phyloP scores from a whole-genome alignment of 2,113 vertebrate species.

The Cygnus buccinator region DNA sequence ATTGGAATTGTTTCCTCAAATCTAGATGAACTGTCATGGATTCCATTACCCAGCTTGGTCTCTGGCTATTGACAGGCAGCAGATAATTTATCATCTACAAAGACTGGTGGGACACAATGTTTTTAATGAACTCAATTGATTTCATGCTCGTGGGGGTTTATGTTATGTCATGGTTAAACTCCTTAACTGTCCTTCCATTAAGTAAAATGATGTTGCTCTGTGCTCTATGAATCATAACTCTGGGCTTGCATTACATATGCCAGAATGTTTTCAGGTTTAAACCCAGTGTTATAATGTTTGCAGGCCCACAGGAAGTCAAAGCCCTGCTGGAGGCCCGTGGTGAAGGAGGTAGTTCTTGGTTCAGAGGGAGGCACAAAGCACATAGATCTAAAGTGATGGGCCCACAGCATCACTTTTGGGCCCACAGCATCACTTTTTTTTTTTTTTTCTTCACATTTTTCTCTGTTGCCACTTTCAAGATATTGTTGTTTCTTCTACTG shows the following conservation, averaged over 20 bases:
- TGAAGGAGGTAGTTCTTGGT: not conserved
- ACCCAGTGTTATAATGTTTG: not conserved
- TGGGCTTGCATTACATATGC: not conserved
- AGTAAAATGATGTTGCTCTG: not conserved
- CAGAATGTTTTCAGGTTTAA: not conserved
- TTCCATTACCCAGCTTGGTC: not conserved
- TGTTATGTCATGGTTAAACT: not conserved
- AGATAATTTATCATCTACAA: slow-evolving; percentile 12
- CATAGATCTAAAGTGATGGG: not conserved
- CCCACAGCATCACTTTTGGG: not conserved
- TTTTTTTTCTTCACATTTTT: not conserved
- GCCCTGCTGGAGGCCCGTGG: accelerated
- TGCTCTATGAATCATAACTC: not conserved
- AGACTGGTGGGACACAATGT: not conserved
- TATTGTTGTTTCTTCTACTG: not conserved
- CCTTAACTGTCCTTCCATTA: not conserved
- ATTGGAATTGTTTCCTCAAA: slow-evolving; percentile 3
- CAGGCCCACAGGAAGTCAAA: not conserved
- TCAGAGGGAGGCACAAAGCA: not conserved
- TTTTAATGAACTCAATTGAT: slow-evolving; percentile 18
- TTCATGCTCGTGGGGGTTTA: not conserved
- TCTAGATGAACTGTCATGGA: not conserved
- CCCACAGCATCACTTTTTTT: no score
- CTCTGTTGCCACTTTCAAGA: not conserved
- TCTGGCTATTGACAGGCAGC: not conserved